Base-by-base conservation (phyloP, 2,113 vertebrate species). In the Leucopsar rothschildi region DNA sequence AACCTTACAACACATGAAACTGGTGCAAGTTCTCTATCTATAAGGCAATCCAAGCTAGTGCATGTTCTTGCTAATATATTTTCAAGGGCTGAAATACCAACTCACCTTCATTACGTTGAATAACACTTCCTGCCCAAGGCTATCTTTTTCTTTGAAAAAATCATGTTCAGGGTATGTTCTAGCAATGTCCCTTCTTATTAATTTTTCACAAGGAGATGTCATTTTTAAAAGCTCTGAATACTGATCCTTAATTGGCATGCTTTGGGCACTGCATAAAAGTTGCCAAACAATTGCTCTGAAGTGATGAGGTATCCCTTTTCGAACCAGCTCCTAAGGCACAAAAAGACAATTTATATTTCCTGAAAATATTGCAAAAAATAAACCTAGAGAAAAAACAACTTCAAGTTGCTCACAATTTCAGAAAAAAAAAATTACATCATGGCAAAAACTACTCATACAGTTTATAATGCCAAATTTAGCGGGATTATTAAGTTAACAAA, bases 51-150 rank as follows among this genome's bases (percentile, higher is more conserved):
- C 35, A 71, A 52, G 24, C 12, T 22, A 23, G 28, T 56, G 15
- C 21, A 18, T 3, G 0, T 37, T 68, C 64, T 49, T 70, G n/a
- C 52, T 39, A 27, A 65, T 4, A 2, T 19, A 44, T 79, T 65
- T 78, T 82, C 31, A 83, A 88, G 35, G 68, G 22, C 12, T 53
- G n/a, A 84, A 82, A 69, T 9, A 42, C 4, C 66, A 71, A 96
- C 97, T 93, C 96, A 99, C 99, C 99, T 99, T 99, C 99, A 99
- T 99, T 86, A 99, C 99, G n/a, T 99, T 99, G 98, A 99, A 99
- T 94, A 99, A 99, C 96, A 99, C 99, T 82, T 99, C 99, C 94
- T 99, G 99, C 27, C 99, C 99, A 91, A 99, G 97, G 91, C 99
- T 99, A 97, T 99, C 99, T 94, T 99, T 99, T 98, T 99, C 99